Base-by-base conservation (phyloP, 2,113 vertebrate species). In the Centrocercus urophasianus region DNA sequence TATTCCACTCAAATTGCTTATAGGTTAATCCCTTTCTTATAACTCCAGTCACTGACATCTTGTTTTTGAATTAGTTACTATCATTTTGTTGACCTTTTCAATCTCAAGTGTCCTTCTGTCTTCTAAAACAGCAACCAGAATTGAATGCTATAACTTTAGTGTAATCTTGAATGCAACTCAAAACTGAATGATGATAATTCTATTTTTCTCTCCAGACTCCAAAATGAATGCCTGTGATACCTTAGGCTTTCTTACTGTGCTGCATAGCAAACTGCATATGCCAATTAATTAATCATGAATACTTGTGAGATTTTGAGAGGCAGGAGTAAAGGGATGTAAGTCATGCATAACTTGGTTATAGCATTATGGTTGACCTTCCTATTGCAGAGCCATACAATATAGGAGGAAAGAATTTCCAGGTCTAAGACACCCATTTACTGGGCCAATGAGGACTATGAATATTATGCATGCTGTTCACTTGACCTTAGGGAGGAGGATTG, bases 11-110 rank as follows among this genome's bases (percentile, higher is more conserved):
- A 96, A 97, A 95, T 97, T 97, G 91, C 94, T 97, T 95, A 95
- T 94, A 95, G 78, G 88, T 96, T 97, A 96, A 98, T 97, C 92
- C 92, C 61, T 81, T 83, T 81, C 91, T 96, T 93, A 91, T 43
- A 97, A 88, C 84, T 96, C 94, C 86, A 94, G 57, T 95, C 94
- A 93, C 96, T 97, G 95, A 96, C 91, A 95, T 95, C 52, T 97
- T 87, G 80, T 79, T 96, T 98, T 90, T 96, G 97, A 97, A 97
- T 98, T 96, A 97, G 94, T 95, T 98, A 89, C 89, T 97, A 94
- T 96, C 97, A 95, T 97, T 97, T 97, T 90, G 56, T 84, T 97
- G 97, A 98, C 97, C 97, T 98, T 98, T 97, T 97, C 97, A 98
- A 96, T 98, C 97, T 96, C 82, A 52, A 22, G 38, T 83, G 92